A percentile compares a stretch with the other conserved stretches of the same genome.
Conservation (phyloP, 2,113 vertebrate species). For the Chunga burmeisteri region DNA sequence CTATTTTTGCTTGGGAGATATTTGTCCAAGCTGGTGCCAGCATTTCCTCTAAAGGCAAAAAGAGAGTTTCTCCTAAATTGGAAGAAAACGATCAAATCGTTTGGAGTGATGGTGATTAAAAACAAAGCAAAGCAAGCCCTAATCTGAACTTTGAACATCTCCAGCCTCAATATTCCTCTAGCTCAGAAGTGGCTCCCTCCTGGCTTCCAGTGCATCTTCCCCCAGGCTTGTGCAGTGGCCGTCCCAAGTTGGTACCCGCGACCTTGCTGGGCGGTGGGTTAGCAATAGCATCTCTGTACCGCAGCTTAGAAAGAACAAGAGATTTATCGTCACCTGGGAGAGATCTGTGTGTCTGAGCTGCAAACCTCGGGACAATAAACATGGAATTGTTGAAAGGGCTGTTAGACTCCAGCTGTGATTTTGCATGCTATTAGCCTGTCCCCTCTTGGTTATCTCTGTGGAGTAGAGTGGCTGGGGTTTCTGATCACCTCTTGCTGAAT, state of each 20-base stretch:
- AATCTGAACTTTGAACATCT: not conserved
- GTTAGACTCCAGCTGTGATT: not conserved
- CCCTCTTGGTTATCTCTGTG: not conserved
- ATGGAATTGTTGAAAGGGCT: not conserved
- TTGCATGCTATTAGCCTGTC: not conserved
- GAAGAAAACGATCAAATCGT: not conserved
- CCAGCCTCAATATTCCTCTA: not conserved
- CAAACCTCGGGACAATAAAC: not conserved
- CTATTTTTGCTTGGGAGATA: not conserved
- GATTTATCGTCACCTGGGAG: not conserved
- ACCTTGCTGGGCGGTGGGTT: not conserved
- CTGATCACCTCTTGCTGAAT: not conserved
- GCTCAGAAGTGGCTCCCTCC: not conserved
- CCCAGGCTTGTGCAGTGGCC: not conserved
- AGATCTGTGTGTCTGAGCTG: not conserved
- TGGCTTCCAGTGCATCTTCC: not conserved
- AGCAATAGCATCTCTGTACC: not conserved
- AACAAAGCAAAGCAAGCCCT: not conserved
- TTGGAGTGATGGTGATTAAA: not conserved
- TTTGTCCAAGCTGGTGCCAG: not conserved
- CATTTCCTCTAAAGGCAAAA: not conserved
- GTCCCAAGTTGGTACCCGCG: rapidly evolving
- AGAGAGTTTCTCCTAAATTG: not conserved
- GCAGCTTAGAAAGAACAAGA: not conserved
- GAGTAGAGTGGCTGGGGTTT: not conserved